Percentiles rank a stretch among this genome's conserved stretches.
These are phyloP conservation scores for Microctonus aethiopoides DNA, from an alignment of 2,888 invertebrate species.

Conservation along the genomic window DNA sequence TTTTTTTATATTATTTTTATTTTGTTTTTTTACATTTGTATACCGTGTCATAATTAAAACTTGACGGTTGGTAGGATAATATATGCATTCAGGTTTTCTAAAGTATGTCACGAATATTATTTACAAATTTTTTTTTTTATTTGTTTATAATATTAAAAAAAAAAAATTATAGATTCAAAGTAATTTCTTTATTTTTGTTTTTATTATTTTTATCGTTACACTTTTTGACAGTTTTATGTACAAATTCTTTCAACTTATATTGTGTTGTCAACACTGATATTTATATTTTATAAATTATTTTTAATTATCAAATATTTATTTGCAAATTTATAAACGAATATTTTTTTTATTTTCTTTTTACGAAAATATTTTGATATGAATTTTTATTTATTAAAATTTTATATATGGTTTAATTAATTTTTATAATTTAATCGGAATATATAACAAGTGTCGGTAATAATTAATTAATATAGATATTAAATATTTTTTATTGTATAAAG, in stretches of 20 bases:
- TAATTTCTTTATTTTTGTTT: too few species aligned
- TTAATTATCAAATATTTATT: too few species aligned
- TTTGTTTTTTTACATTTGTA: neutral
- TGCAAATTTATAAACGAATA: too few species aligned
- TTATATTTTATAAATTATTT: too few species aligned
- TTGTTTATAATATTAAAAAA: neutral
- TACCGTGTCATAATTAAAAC: conserved; percentile 15
- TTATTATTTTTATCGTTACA: too few species aligned
- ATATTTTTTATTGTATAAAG: neutral
- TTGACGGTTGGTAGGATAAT: neutral
- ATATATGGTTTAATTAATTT: too few species aligned
- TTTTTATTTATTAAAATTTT: too few species aligned
- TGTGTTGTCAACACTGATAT: too few species aligned
- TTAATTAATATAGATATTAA: neutral
- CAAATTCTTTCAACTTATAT: too few species aligned
- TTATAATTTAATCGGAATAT: neutral
- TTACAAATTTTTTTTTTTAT: neutral
- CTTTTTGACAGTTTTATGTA: too few species aligned
- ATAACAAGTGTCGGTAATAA: neutral
- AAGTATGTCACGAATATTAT: conserved; percentile 18
- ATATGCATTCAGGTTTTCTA: neutral
- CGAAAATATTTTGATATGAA: too few species aligned
- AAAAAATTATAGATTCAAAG: neutral
- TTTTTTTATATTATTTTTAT: neutral
- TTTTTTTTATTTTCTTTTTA: too few species aligned